Conservation (phyloP, 37 sponge, comb jelly and placozoan species). For the Cliona cf. orientalis region DNA sequence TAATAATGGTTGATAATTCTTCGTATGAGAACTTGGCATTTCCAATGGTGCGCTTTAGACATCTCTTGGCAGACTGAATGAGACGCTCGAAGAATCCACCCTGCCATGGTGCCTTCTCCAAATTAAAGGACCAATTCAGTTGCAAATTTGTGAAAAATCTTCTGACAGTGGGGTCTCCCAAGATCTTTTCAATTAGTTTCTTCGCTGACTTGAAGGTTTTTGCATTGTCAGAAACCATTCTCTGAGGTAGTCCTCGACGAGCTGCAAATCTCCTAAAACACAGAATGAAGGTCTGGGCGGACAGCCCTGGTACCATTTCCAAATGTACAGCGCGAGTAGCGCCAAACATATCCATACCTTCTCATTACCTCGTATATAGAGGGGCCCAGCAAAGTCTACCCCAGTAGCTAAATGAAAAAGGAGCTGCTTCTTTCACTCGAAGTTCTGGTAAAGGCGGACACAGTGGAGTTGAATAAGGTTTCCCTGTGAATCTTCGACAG, state of each 20-base stretch:
- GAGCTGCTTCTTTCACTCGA: constrained; percentile 11
- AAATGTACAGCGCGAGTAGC: constrained; percentile 27
- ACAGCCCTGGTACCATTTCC: constrained; percentile 20
- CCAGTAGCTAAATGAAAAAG: constrained; percentile 6
- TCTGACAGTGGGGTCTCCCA: neutral
- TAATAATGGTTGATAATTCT: constrained; percentile 26
- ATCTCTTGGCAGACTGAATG: constrained; percentile 25
- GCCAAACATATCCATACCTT: constrained; percentile 33
- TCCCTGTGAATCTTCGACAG: constrained; percentile 5
- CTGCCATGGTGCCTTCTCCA: no score
- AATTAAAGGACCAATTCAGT: neutral
- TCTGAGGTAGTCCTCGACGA: constrained; percentile 21
- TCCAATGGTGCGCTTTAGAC: constrained; percentile 28
- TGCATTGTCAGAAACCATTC: constrained; percentile 31
- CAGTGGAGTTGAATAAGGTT: neutral
- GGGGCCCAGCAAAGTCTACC: no score
- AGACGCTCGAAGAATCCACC: constrained; percentile 27
- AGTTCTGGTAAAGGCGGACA: constrained; percentile 25
- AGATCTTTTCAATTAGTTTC: neutral
- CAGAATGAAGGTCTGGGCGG: constrained; percentile 15
- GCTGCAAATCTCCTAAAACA: constrained; percentile 30
- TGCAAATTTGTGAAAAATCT: neutral
- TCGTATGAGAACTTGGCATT: constrained; percentile 8
- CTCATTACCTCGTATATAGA: neutral
- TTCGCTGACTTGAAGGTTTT: constrained; percentile 23